Base-by-base conservation (phyloP, 2,797 vertebrate species). In the Brachymystax lenok region DNA sequence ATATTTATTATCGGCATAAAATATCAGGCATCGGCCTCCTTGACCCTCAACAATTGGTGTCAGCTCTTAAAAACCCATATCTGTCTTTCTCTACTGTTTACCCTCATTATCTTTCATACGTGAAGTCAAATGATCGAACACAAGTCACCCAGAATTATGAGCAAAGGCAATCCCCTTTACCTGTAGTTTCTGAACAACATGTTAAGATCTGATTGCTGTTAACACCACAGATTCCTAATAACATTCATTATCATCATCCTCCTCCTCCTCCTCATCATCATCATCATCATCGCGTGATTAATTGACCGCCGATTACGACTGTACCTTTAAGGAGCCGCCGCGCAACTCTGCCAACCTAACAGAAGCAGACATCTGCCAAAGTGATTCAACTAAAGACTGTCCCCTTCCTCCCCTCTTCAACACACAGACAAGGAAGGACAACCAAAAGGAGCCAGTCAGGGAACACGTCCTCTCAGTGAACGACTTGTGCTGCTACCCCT, bases 361-460 rank as follows among this genome's bases (percentile, higher is more conserved):
- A 56, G 54, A 74, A 35, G 79, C 51, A 73, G 83, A 84, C 83
- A 84, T 78, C 74, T 83, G 81, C 81, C 86, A 87, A 77, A 78
- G 77, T 67, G 71, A 83, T 81, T 80, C 0, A n/a, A 59, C n/a
- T 59, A 59, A 77, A 40, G 69, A 68, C 16, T 33, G 33, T 5
- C 33, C 30, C 4, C 54, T 54, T 19, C 17, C 52, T 75, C 50
- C 30, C 46, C 73, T 24, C 63, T 51, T 67, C 56, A 74, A 54
- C 74, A 52, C 52, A 51, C 4, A 35, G 56, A 35, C 73, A 16
- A 17, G 1, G 13, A 17, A 12, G 0, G 7, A 17, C 51, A 27
- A 3, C 5, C 21, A 13, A 12, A n/a, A 7, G 0, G 17, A 59
- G 56, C 56, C 56, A 33, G 28, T 28, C 17, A 7, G 33, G 14